Evolutionary conservation across 2,888 invertebrate genomes (phyloP), one percentile per base, ranked within the genome.

Genomic region (Thecophora atra): DNA sequence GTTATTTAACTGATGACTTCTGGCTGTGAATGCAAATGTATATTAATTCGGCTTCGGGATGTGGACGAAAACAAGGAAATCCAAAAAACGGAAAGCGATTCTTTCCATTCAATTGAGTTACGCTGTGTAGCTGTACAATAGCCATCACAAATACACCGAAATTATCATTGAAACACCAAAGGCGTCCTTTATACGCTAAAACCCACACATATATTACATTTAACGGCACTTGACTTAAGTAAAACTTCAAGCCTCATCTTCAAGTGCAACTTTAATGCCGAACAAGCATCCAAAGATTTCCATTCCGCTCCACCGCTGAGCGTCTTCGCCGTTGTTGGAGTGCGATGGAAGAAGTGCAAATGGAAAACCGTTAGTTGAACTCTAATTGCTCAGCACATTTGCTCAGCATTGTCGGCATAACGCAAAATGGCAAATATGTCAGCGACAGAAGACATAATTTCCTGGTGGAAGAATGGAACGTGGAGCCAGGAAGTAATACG

Each of bases 361-460:
- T 70, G 70, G 70, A 70, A 62, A 63, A 63, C 62, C 51, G 70
- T 63, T 62, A 24, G 37, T 56, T 63, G 70, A 70, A 62, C 62
- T 52, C 70, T 70, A 70, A 70, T 70, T 70, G 70, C 70, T 24
- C 68, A 58, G 56, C 58, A 52, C 70, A 54, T 63, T 70, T 63
- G 52, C 30, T 54, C n/a, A 37, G 70, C 51, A 24, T 70, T 63
- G 70, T 63, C 62, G 70, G 70, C 70, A 70, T 30, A 70, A 70
- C 70, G 70, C 70, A 70, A 63, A 70, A 70, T 70, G 70, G 70
- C 70, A 63, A 70, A 70, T 70, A 70, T 70, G 70, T 70, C 70
- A 70, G 70, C 70, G 63, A 63, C 70, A 70, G 70, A 70, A 63
- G 63, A 70, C 63, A 70, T 70, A 70, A 70, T 52, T 63, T 37